Evolutionary conservation across 2,888 invertebrate genomes (phyloP), one percentile per base, ranked within the genome.

Genomic region (Nomada lathburiana): DNA sequence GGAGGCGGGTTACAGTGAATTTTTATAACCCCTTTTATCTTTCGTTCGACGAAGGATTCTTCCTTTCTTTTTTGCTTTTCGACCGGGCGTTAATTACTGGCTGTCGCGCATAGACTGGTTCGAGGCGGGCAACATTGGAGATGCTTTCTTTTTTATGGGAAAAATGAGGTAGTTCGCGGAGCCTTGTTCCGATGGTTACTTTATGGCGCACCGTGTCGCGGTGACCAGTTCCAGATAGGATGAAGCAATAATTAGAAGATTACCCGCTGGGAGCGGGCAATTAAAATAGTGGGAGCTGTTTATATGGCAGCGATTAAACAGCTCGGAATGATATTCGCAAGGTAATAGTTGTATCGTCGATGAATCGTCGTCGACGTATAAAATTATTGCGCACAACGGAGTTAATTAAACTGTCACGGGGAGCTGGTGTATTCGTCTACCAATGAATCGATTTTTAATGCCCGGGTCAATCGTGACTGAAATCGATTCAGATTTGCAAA

Each of bases 11-110:
- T 78, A 80, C 69, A 65, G 57, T 53, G 60, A 69, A 65, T 82
- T 86, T 87, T 88, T 84, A 82, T 71, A 67, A 60, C 36, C 42
- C 63, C 78, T 86, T 88, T 86, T 76, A 70, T 76, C 71, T 60
- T 36, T 59, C 50, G 18, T 59, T 53, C 55, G 67, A 44, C 29
- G 71, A n/a, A 11, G 36, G 23, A 36, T 50, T 57, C 55, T 62
- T 36, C 50, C 50, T 16, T 50, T 18, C 18, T 11, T 7, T 11
- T 7, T 44, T 10, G 0, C 4, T 4, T 1, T 23, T n/a, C 3
- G 57, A 23, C 26, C 57, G 10, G 23, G 57, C 57, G 57, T 57
- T 57, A 57, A 57, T 26, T 57, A 57, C 23, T 7, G 23, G 2
- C 57, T 20, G 57, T 57, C 57, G 23, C 57, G 57, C 11, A 13